Base-by-base conservation (phyloP, 2,797 vertebrate genomes). In the Propithecus deckenii region DNA sequence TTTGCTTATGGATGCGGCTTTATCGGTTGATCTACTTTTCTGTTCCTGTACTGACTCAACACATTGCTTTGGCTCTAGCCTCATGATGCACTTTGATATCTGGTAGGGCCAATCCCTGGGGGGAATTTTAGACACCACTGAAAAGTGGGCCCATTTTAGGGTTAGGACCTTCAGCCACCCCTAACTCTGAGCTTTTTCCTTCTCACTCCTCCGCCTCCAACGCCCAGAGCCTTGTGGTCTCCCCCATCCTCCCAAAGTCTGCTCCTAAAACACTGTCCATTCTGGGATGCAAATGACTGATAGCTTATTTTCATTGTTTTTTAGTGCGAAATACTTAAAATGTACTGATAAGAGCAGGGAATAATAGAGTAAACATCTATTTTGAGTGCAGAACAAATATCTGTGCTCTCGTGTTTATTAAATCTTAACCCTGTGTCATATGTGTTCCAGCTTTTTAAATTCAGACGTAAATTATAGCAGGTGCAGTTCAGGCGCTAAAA, bases 381-480 rank as follows among this genome's bases (percentile, higher is more conserved):
- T 65, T 35, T 35, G 63, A 74, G 52, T 30, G 48, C 7, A 92
- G 91, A 95, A 48, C 38, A 85, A 35, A 10, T n/a, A 75, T 15
- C 81, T 52, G 5, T 65, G n/a, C 57, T 52, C 46, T 30, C 18
- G 4, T 28, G 13, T 81, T 75, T 55, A 55, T 61, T 38, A 32
- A 52, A 28, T 52, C 69, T 88, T 75, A 57, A 50, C 78, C 28
- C n/a, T 43, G 1, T 76, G 67, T 52, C 28, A 0, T 72, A 25
- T 91, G 76, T 85, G 11, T 71, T 92, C 89, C 59, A 20, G 41
- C 28, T 72, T 91, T 89, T 86, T n/a, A 83, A 89, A 90, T 74
- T 38, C 78, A 87, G 14, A 48, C 55, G 90, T 25, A 25, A 67
- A 75, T 94, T n/a, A 25, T 1, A 69, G 22, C 25, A 63, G 43